phyloP scores from a whole-genome alignment of 2,888 invertebrate species.

The Adelognathus sp. region DNA sequence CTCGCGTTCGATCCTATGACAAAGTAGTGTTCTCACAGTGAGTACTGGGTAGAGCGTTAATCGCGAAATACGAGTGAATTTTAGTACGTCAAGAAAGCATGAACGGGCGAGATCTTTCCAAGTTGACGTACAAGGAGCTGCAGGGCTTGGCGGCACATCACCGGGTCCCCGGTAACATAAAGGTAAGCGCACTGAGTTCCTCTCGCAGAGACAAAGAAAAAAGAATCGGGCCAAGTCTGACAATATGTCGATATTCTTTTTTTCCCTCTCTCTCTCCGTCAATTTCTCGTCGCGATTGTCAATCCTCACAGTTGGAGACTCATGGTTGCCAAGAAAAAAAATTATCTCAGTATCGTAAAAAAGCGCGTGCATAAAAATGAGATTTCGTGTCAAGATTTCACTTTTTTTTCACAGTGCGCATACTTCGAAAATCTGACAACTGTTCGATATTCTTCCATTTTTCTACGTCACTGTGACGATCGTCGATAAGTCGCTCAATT shows the following conservation, averaged over 20 bases:
- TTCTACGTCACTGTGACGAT: too few species aligned
- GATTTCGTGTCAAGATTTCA: too few species aligned
- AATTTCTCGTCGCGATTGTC: not conserved
- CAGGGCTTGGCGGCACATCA: constrained; percentile 74
- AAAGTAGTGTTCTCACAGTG: not conserved
- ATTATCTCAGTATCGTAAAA: too few species aligned
- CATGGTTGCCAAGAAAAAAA: not conserved
- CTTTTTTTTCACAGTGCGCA: too few species aligned
- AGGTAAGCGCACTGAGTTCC: constrained; percentile 71
- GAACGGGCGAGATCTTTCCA: constrained; percentile 69
- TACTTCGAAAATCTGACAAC: too few species aligned
- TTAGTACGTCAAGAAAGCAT: constrained; percentile 59
- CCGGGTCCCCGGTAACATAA: constrained; percentile 77
- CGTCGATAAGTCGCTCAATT: too few species aligned
- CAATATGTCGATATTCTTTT: not conserved
- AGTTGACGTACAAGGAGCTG: constrained; percentile 76
- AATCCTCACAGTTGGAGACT: not conserved
- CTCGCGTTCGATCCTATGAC: too few species aligned
- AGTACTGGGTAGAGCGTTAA: not conserved
- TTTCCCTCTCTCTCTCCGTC: not conserved
- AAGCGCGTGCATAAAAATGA: too few species aligned
- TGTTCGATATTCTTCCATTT: too few species aligned
- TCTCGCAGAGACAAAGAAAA: too few species aligned
- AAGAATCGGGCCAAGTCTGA: not conserved
- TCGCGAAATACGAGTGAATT: too few species aligned